Evolutionary conservation across 2,797 vertebrate genomes (phyloP), one percentile per base, ranked within the genome.

Genomic region (Sebastes oblongus): DNA sequence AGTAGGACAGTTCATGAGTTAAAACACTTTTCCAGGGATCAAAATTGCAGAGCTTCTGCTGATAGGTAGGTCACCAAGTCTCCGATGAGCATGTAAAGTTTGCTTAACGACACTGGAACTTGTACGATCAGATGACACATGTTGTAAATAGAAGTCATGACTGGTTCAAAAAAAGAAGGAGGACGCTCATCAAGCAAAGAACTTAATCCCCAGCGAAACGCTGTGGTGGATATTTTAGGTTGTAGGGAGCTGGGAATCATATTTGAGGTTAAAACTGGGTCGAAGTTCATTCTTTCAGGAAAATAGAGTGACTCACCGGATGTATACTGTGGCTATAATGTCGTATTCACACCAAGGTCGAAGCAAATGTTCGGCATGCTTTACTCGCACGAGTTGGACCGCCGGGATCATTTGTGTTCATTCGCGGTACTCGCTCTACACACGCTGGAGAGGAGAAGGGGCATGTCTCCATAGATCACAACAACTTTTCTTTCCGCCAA

Each of bases 1-100:
- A 78, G 30, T 83, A 78, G 78, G 77, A 75, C 75, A 77, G 61
- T 50, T 78, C 69, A 79, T 22, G 3, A 81, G 75, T 85, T 74
- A 61, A 79, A 82, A 78, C 27, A 80, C 50, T 80, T 77, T 56
- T 54, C 36, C 27, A 46, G 22, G 50, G 64, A 80, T 68, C 58
- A 78, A 42, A 80, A 13, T 59, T 76, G 67, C 58, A 61, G 66
- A 60, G 60, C 25, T 39, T 72, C 78, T n/a, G 61, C 29, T 20
- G 56, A 78, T 42, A 83, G 83, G 60, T 81, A 29, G 72, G 81
- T 81, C 86, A 84, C 20, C 25, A 46, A 80, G 54, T 83, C 79
- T 75, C 73, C 25, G 60, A 75, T 68, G 69, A 65, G 20, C 54
- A 55, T 62, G 68, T 76, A 12, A 73, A 76, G 55, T 64, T 74